Conservation (phyloP, 2,888 invertebrate species). For the Trissoscelio sp. region DNA sequence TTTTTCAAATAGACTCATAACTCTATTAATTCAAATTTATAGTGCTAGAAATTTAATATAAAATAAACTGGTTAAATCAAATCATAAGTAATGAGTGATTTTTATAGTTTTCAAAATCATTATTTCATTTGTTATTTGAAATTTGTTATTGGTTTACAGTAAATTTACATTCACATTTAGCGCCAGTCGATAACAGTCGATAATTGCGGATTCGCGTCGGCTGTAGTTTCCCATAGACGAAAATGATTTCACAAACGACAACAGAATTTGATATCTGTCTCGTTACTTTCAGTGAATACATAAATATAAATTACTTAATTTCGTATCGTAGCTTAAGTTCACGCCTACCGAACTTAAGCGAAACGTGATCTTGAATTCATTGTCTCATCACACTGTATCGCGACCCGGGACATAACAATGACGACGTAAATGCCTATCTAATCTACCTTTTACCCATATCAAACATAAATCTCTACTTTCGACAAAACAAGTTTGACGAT, state of each 20-base stretch:
- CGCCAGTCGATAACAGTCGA: constrained; percentile 57
- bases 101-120: no score
- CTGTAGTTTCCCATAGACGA: background rate
- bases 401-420: constrained; percentile 61
- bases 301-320: constrained; percentile 80
- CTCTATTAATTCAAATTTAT: no score
- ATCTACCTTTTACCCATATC: constrained; percentile 65
- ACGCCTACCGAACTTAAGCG: constrained; percentile 72
- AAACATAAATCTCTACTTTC: constrained; percentile 63
- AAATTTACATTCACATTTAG: constrained; percentile 36
- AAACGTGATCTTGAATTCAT: constrained; percentile 79
- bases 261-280: constrained; percentile 69
- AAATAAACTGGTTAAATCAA: background rate
- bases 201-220: constrained; percentile 33
- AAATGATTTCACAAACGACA: constrained; percentile 64
- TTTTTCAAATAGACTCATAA: no score
- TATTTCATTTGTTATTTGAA: no score
- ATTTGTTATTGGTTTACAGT: constrained; percentile 39
- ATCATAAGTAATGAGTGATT: no score
- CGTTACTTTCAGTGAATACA: constrained; percentile 76
- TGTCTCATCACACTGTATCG: constrained; percentile 73
- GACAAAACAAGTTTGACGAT: constrained; percentile 62
- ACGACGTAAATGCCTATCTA: constrained; percentile 67
- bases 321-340: constrained; percentile 75
- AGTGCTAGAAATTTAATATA: background rate